These are phyloP conservation scores for Hypocryptadius cinnamomeus DNA, from an alignment of 2,113 vertebrate species.

Conservation along the genomic window DNA sequence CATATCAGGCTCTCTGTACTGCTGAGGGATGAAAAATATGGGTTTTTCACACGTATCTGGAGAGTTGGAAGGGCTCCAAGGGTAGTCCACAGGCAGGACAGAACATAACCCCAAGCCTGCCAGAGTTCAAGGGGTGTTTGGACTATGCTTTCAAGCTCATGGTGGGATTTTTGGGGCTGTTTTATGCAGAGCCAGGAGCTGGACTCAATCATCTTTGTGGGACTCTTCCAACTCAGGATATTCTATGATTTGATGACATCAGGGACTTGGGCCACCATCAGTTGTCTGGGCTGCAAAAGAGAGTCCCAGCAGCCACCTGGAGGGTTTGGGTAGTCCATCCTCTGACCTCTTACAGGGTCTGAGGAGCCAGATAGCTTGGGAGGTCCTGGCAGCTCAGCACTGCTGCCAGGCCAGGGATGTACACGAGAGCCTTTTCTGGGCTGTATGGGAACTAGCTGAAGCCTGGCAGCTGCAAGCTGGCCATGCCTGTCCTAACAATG, in stretches of 20 bases:
- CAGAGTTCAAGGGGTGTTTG: not conserved
- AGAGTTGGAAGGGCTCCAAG: not conserved
- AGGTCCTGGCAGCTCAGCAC: not conserved
- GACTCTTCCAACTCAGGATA: not conserved
- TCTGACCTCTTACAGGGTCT: not conserved
- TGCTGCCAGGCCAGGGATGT: not conserved
- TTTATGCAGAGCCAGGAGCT: not conserved
- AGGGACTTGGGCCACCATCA: not conserved
- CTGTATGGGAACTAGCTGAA: not conserved
- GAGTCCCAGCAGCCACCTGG: not conserved
- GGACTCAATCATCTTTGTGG: not conserved
- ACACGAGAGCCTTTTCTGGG: not conserved
- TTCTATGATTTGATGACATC: not conserved
- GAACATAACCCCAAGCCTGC: not conserved
- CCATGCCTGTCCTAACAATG: not conserved
- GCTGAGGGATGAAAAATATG: not conserved
- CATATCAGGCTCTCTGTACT: not conserved
- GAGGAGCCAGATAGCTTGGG: not conserved
- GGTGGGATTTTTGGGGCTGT: not conserved
- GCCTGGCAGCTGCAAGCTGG: not conserved
- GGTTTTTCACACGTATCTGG: rapidly evolving
- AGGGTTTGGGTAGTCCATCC: not conserved
- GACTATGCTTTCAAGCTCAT: not conserved
- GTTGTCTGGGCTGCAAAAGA: not conserved
- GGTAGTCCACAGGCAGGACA: not conserved